Base-by-base conservation (phyloP, 2,888 invertebrate species). In the Oscheius sp. region DNA sequence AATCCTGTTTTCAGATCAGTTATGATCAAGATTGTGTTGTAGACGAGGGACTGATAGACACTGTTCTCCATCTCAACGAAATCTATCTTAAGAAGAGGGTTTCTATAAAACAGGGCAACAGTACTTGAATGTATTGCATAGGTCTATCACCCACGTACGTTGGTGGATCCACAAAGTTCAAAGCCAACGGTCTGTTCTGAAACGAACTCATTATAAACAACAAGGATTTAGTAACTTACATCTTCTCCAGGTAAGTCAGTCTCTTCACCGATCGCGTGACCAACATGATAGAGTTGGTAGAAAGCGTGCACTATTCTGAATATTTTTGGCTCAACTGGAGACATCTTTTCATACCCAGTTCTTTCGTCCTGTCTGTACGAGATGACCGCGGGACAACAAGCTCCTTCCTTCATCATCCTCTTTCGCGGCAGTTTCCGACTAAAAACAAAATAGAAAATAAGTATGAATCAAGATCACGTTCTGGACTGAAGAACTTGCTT, bases 381-480 rank as follows among this genome's bases (percentile, higher is more conserved):
- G 9, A 81, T 79, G 11, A 77, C 65, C 1, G 81, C 79, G 4
- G 81, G 81, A 29, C 81, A 81, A 5, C 79, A 79, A 1, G 81
- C 42, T 0, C 79, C 78, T 29, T 77, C 77, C 60, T 81, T 81
- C 9, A 47, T n/a, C 81, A 81, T 81, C 58, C 77, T 53, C 32
- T 59, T 51, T 2, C 74, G 74, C 0, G 81, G 81, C 0, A 81
- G 53, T 1, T 75, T 75, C 32, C 79, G 78, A 70, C 79, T 79
- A 65, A 47, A 76, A 70, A 68, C 50, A 21, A 13, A 57, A 57
- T 0, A 57, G 57, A 21, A 21, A 21, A 21, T 21, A 21, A 21
- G 21, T 21, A 21, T 21, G 21, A 21, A 21, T 21, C 21, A 21
- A 21, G 21, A 21, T 2, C 5, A 80, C 78, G 76, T 79, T 33